A percentile compares a stretch with the other conserved stretches of the same genome.
phyloP scores from a whole-genome alignment of 2,888 invertebrate species.

The Harpagoxenus sublaevis region DNA sequence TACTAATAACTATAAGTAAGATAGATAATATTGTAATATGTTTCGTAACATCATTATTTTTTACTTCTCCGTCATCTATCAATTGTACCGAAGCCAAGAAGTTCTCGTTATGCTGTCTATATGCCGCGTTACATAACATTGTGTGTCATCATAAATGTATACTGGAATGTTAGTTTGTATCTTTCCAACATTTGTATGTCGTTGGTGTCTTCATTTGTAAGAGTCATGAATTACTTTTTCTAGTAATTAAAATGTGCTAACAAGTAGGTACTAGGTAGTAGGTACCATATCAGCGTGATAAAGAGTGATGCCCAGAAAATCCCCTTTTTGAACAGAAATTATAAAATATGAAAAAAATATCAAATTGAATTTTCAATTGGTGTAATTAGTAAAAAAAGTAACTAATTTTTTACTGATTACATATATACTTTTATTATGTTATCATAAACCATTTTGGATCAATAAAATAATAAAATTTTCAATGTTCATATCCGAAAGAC shows the following conservation, averaged over 20 bases:
- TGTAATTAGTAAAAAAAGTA: too few species aligned
- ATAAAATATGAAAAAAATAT: too few species aligned
- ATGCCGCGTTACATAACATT: not conserved
- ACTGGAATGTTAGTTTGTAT: slow-evolving; percentile 74
- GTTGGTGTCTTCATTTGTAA: slow-evolving; percentile 67
- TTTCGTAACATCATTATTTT: slow-evolving; percentile 64
- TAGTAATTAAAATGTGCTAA: slow-evolving; percentile 29
- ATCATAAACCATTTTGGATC: too few species aligned
- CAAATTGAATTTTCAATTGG: too few species aligned
- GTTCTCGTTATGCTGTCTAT: slow-evolving; percentile 52
- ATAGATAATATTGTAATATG: slow-evolving; percentile 63
- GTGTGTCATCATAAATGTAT: slow-evolving; percentile 52
- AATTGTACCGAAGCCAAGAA: slow-evolving; percentile 66
- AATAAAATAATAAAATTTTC: too few species aligned
- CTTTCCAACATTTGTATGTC: slow-evolving; percentile 69
- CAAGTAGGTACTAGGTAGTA: not conserved
- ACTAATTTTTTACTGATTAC: too few species aligned
- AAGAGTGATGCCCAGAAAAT: not conserved
- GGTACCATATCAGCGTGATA: not conserved
- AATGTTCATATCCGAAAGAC: too few species aligned
- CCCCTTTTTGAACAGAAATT: too few species aligned
- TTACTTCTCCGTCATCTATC: slow-evolving; percentile 59
- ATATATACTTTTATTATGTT: too few species aligned
- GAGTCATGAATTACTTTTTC: slow-evolving; percentile 13
- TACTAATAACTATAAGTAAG: slow-evolving; percentile 63